phyloP scores from a whole-genome alignment of 1,140 invertebrate species.

The Antheraea pernyi region DNA sequence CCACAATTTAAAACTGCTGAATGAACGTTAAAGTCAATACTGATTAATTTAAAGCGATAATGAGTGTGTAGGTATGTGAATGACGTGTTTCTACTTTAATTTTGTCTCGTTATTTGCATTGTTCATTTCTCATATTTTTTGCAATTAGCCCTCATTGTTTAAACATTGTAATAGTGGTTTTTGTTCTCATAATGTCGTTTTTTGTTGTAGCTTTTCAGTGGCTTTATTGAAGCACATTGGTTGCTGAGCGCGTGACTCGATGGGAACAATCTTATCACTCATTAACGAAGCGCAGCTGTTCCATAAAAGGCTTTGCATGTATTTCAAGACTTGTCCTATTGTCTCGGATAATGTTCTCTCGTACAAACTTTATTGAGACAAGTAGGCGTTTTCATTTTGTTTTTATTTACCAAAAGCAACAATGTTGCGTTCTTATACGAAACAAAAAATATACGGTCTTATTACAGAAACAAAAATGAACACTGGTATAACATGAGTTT shows the following conservation, averaged over 20 bases:
- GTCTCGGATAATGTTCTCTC: neutral
- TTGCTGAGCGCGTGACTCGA: neutral
- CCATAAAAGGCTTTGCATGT: constrained; percentile 2
- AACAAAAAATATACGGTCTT: too few species aligned
- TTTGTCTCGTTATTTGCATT: neutral
- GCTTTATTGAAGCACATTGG: neutral
- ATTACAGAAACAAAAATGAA: too few species aligned
- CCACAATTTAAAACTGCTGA: neutral
- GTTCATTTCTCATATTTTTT: neutral
- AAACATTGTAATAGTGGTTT: neutral
- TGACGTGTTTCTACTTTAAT: neutral
- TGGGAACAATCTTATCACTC: constrained; percentile 4
- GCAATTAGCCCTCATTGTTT: neutral
- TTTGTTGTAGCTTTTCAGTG: neutral
- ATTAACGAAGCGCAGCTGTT: neutral
- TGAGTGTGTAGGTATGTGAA: neutral
- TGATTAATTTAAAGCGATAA: neutral
- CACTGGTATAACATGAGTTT: too few species aligned
- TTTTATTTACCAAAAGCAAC: neutral
- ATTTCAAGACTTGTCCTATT: neutral
- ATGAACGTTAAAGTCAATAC: neutral
- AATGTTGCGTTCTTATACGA: neutral
- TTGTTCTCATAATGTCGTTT: neutral
- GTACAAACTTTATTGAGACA: neutral
- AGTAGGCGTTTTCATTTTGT: neutral